Evolutionary conservation across 53 echinoderm and acorn worm genomes (phyloP), one percentile per base, ranked within the genome.

Genomic region (Zoroaster sp.): DNA sequence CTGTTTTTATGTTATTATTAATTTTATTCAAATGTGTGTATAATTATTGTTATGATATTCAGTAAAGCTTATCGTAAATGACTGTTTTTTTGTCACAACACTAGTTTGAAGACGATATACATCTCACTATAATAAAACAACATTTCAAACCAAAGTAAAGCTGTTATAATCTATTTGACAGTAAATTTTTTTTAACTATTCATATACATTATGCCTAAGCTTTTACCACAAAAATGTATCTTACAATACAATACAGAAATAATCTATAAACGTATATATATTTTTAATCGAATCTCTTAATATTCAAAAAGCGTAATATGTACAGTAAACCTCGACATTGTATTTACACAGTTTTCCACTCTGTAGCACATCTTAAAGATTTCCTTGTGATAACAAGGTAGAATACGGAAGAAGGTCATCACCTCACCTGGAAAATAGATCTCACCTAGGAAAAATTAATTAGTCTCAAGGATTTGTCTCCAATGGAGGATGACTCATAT

Each of bases 181-280:
- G 42, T n/a, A 6, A 81, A 65, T 66, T 25, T 42, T 81, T 66
- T 42, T 81, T 66, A 68, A 67, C 68, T 35, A 81, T 81, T 40
- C 8, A 66, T 66, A 81, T 81, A 81, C 55, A 43, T 36, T 59
- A 67, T 66, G 41, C 38, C 67, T 67, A 81, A 42, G 35, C 66
- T 66, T 81, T 80, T 66, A 76, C 20, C 42, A 33, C 21, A 13
- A 66, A 81, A 81, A 15, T 40, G 13, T 81, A 81, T 81, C 17
- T 66, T 81, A 81, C 67, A 81, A 81, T 67, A 81, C 66, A 81
- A 81, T 80, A 80, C 81, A 81, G 41, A 81, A 81, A 81, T 81
- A 81, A 28, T 81, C 42, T 81, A 63, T 66, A 81, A 67, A 81
- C 67, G 23, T 81, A 81, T 54, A 59, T 81, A 66, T 66, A 59